Base-by-base conservation (phyloP, 1,140 invertebrate genomes). In the Drosophila seguyi region DNA sequence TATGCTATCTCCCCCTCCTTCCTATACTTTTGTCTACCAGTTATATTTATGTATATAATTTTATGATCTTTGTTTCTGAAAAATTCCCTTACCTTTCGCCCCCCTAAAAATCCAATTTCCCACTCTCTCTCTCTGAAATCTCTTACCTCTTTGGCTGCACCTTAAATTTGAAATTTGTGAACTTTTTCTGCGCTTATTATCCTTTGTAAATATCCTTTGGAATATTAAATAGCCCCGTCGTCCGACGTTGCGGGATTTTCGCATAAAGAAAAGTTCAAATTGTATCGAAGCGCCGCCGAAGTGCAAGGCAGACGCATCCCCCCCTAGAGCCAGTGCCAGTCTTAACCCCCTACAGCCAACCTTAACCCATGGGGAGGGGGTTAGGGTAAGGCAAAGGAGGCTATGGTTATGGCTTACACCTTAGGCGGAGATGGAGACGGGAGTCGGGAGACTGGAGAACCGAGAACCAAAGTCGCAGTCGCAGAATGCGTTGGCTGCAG, bases 191-290 rank as follows among this genome's bases (percentile, higher is more conserved):
- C 34, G 31, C 13, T 59, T 59, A 39, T 38, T 55, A 55, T 38
- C 52, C 52, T 55, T 55, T 38, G 52, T 25, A 55, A 38, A 55
- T 55, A 55, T 55, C 34, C 52, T 55, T 38, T 22, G 52, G 52
- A 55, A 55, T 55, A 39, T 55, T 55, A 55, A 55, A 55, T 55
- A 55, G 52, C 13, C 31, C 34, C 60, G n/a, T 39, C 34, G 25
- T 42, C n/a, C n/a, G 25, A 25, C 45, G 22, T 56, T 62, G 52
- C 34, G 71, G 47, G 58, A 72, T 59, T 79, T 71, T 60, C 48
- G 73, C 83, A 82, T 79, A 87, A 87, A 87, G 83, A 87, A 86
- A 79, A 87, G 75, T 87, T 87, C 75, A 87, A 87, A 87, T 87
- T 87, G 83, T 87, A 87, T 87, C 83, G 83, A 87, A 87, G 65